Evolutionary conservation across 2,113 vertebrate species (phyloP), one percentile per base, ranked within the genome.

Genomic region (Phocoena phocoena): DNA sequence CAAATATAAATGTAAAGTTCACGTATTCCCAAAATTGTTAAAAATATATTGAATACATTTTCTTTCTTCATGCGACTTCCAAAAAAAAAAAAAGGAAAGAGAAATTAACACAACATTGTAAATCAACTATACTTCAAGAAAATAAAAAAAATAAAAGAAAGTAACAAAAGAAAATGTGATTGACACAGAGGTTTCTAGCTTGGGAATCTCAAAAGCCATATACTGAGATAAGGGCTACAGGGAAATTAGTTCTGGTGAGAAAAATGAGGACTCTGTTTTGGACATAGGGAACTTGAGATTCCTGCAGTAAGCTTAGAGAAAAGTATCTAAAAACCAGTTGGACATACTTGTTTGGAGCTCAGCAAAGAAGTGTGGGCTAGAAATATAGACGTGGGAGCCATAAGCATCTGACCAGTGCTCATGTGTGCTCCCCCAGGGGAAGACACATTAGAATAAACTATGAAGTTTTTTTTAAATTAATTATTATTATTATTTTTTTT

Each of bases 211-310:
- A 88, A 71, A 96, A 33, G 15, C 25, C 62, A 70, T 77, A 92
- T 85, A 80, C 0, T 76, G 60, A 86, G 25, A 25, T 17, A 63
- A 5, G 4, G 7, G 38, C 67, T 76, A 76, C 1, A 82, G 53
- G 88, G 90, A 73, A 91, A 84, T 44, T 28, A 67, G 7, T 74
- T 88, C 88, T 68, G 10, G 38, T 41, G 31, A 87, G 38, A 79
- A 88, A 96, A 68, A 67, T 60, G 67, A 93, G n/a, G 67, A 80
- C 87, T 93, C n/a, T 58, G 88, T 55, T 85, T 74, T 85, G 21
- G 38, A 86, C 68, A 41, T 2, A 25, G 41, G 28, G 20, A 90
- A 71, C 60, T 8, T 47, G 33, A 82, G 7, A 33, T 67, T 90
- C 33, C 74, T 50, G 8, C 23, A 68, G 8, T 26, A 73, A 55